Evolutionary conservation across 2,113 vertebrate species (phyloP).

Genomic region (Spheniscus mendiculus): DNA sequence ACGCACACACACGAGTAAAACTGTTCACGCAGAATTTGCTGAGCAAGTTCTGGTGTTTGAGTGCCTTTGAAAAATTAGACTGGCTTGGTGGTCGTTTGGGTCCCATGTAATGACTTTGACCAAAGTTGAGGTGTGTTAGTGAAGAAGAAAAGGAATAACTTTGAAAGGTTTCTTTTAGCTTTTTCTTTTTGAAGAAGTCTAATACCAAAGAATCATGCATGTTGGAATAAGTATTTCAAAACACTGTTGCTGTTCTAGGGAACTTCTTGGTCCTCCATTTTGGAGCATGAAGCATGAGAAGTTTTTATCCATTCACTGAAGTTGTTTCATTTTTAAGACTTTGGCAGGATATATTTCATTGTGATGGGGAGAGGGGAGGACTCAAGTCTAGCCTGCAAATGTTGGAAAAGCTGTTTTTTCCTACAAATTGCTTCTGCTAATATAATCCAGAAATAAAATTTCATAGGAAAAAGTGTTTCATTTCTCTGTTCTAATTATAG

Average conservation of each 20-base stretch:
- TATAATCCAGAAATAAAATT: background rate
- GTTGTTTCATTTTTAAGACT: background rate
- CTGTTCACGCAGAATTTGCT: background rate
- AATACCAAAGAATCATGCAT: background rate
- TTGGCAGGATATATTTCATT: background rate
- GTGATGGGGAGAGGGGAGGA: background rate
- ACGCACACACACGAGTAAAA: rapidly evolving
- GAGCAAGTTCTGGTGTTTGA: background rate
- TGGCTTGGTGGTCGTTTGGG: background rate
- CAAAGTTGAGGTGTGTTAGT: background rate
- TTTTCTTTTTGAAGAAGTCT: background rate
- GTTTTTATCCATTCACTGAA: background rate
- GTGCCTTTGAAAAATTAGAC: background rate
- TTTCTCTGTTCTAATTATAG: background rate
- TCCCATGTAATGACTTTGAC: background rate
- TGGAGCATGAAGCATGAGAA: background rate
- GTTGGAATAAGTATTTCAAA: background rate
- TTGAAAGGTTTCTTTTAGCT: background rate
- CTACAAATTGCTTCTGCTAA: background rate
- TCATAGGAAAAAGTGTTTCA: background rate
- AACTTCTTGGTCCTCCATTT: background rate
- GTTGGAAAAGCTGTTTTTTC: background rate
- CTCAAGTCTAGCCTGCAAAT: background rate
- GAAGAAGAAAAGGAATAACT: background rate
- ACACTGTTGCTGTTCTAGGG: rapidly evolving